A percentile compares a stretch with the other conserved stretches of the same genome.
phyloP scores from a whole-genome alignment of 1,140 invertebrate species.

The Octopus bimaculoides region DNA sequence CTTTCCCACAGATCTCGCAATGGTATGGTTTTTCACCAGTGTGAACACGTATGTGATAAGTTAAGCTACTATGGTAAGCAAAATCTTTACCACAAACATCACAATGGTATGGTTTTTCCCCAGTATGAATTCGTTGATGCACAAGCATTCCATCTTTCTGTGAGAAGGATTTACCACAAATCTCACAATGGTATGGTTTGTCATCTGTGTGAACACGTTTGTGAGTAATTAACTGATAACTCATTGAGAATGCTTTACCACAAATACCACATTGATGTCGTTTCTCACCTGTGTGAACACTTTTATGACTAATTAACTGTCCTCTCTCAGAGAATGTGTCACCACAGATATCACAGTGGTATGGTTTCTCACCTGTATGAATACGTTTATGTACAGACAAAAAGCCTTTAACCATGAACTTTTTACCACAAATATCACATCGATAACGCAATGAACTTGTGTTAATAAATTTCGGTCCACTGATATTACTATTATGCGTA shows the following conservation, averaged over 20 bases:
- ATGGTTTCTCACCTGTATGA: too few relatives aligned
- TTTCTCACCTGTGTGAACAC: slow-evolving; percentile 73
- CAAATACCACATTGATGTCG: slow-evolving; percentile 73
- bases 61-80: slow-evolving; percentile 22
- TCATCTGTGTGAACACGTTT: slow-evolving; percentile 46
- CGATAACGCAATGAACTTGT: too few relatives aligned
- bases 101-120: slow-evolving; percentile 94
- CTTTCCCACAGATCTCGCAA: slow-evolving; percentile 23
- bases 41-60: slow-evolving; percentile 20
- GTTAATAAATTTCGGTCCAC: too few relatives aligned
- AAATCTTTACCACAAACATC: slow-evolving; percentile 98
- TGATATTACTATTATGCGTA: too few relatives aligned
- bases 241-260: slow-evolving; percentile 44
- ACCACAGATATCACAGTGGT: too few relatives aligned
- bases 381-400: too few relatives aligned
- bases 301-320: too few relatives aligned
- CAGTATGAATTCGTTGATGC: slow-evolving; percentile 94
- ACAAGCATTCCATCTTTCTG: slow-evolving; percentile 68
- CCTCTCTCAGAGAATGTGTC: too few relatives aligned
- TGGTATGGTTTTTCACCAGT: slow-evolving; percentile 21
- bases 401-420: too few relatives aligned
- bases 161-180: slow-evolving; percentile 22
- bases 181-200: slow-evolving; percentile 17
- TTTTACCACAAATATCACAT: too few relatives aligned
- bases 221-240: slow-evolving; percentile 52